Evolutionary conservation across 2,888 invertebrate genomes (phyloP).

Genomic region (Drosophila parthenogenetica): DNA sequence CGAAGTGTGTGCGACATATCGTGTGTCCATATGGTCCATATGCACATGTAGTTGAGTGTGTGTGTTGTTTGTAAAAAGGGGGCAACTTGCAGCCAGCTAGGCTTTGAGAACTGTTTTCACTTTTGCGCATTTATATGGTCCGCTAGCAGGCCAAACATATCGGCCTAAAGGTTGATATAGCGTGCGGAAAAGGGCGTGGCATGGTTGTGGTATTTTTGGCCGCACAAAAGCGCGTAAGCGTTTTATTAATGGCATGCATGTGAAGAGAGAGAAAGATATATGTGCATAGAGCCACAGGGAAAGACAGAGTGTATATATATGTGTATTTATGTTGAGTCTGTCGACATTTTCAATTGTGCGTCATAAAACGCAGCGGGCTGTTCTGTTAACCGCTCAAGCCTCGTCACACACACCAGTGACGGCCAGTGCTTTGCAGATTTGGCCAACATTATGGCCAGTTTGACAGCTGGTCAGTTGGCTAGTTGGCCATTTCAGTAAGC

Average conservation of each 20-base stretch:
- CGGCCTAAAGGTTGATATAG: not conserved
- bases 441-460: constrained; percentile 47
- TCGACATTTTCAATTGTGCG: constrained; percentile 58
- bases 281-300: not conserved
- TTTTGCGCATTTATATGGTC: constrained; percentile 53
- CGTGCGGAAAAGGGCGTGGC: not conserved
- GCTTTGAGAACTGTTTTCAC: constrained; percentile 40
- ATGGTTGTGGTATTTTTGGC: constrained; percentile 36
- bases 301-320: constrained; percentile 3
- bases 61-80: constrained; percentile 25
- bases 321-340: constrained; percentile 16
- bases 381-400: constrained; percentile 11
- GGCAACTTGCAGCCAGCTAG: constrained; percentile 15
- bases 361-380: constrained; percentile 42
- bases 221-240: constrained; percentile 79
- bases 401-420: constrained; percentile 4
- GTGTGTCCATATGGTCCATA: constrained; percentile 28
- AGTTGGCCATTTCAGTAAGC: constrained; percentile 7
- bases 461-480: constrained; percentile 9
- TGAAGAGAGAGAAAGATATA: not conserved
- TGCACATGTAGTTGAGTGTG: not conserved
- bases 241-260: constrained; percentile 72
- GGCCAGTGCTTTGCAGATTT: constrained; percentile 54
- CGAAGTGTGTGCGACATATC: constrained; percentile 28
- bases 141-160: constrained; percentile 21